phyloP scores from a whole-genome alignment of 2,113 vertebrate genomes.

The Suncus etruscus region DNA sequence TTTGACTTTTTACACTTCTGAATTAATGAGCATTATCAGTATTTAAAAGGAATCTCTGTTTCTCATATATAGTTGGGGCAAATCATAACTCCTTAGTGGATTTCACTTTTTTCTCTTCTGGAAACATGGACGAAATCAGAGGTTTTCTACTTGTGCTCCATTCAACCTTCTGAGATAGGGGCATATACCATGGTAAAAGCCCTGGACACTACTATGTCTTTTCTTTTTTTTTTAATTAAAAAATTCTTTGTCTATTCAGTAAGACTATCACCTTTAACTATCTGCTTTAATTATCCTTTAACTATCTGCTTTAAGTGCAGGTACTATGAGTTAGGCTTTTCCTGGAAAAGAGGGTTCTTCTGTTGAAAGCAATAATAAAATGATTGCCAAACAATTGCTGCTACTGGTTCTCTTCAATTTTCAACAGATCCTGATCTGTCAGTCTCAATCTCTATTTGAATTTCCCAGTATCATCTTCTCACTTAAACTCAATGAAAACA shows the following conservation, averaged over 20 bases:
- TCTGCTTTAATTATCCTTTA: too few relatives aligned
- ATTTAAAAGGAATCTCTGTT: slow-evolving; percentile 8
- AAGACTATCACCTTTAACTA: background rate
- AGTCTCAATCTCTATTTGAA: background rate
- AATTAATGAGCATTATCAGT: background rate
- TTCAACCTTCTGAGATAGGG: background rate
- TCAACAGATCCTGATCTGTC: background rate
- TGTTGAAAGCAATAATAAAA: background rate
- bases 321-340: background rate
- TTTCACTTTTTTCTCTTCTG: background rate
- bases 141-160: background rate
- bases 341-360: background rate
- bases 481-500: background rate
- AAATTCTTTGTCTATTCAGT: background rate
- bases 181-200: background rate
- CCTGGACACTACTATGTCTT: too few relatives aligned
- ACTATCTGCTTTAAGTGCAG: background rate
- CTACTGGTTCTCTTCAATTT: slow-evolving; percentile 6
- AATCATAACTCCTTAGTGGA: background rate
- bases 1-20: background rate
- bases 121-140: background rate
- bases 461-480: background rate
- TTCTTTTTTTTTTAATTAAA: background rate
- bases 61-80: background rate
- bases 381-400: background rate